Base-by-base conservation (phyloP, 37 sponge, comb jelly and placozoan genomes). In the Ephydatia muelleri region DNA sequence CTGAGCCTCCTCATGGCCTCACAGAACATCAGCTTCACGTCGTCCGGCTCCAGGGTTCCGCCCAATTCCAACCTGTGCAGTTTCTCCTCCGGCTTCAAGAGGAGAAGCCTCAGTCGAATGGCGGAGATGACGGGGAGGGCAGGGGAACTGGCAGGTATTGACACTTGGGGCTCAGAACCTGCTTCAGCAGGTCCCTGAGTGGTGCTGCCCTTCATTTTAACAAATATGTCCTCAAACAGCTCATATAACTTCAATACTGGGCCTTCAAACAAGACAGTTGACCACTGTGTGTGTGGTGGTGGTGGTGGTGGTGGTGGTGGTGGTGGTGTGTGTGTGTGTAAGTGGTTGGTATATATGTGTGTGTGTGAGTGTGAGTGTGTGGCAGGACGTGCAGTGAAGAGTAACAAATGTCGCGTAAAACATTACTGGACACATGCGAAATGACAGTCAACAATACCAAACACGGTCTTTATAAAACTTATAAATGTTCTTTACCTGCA, bases 1-100 rank as follows among this genome's bases (percentile, higher is more conserved):
- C 84, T 88, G 6, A 85, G 85, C 64, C 80, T 86, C 29, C 94
- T 40, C 66, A 91, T 29, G 28, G 79, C 91, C 81, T 94, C 94
- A 21, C 70, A 72, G 72, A 90, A 65, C 88, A 91, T 88, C 67
- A 85, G 32, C 38, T 78, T 78, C 13, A 48, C 31, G 28, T 91
- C 81, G 19, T 77, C 72, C 34, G 30, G 34, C 6, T 16, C 57
- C 68, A 84, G 27, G 38, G 69, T 40, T 0, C 30, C 57, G 0
- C 85, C 90, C 31, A 5, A 22, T 72, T 84, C 85, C 1, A 90
- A 35, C 73, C 39, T 74, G 22, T 29, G 33, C 34, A 80, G 19
- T 35, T 43, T 33, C 32, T 36, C 23, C 14, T 84, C 85, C 0
- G 85, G 82, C 47, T 81, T 69, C 0, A 90, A 77, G 36, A 90